Base-by-base conservation (phyloP, 2,113 vertebrate genomes). In the Etia nguti region DNA sequence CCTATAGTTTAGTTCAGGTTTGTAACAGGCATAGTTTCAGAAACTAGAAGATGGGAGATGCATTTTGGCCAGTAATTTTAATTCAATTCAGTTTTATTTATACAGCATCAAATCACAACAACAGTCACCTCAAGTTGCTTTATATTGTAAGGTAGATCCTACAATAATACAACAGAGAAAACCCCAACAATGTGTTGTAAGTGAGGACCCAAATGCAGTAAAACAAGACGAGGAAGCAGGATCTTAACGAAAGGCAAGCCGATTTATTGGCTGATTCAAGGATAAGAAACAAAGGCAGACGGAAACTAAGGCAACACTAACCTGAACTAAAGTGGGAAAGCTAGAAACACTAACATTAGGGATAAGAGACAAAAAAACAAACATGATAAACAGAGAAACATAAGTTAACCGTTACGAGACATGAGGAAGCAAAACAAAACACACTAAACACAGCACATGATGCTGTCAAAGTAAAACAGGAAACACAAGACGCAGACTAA, bases 341-440 rank as follows among this genome's bases (percentile, higher is more conserved):
- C 5, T 31, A 31, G 31, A 31, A 31, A 31, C 55, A 57, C 12
- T 57, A 29, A 36, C 60, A 36, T 31, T 3, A 65, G 31, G 18
- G 18, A 65, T 12, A 65, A 65, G 60, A 65, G 31, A 65, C 6
- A 7, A n/a, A 62, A 34, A 31, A 10, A 1, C 0, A 0, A 0
- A 62, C 59, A 62, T 62, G 10, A 12, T 36, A n/a, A 62, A 62
- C 10, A 62, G 59, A 36, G n/a, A 36, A 34, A 20, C 29, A 62
- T 0, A 65, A 65, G 31, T 65, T 8, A 1, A 65, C 31, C 6
- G 12, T 65, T 65, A 65, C 2, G 10, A 65, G 6, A 36, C 60
- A 65, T 12, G 60, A 3, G 60, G 18, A n/a, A 12, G 10, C 60
- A 65, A 38, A 65, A 38, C 60, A 65, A 18, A 65, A 65, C 1